Conservation (phyloP, 2,888 invertebrate genomes). For the Drosophila quasianomalipes region DNA sequence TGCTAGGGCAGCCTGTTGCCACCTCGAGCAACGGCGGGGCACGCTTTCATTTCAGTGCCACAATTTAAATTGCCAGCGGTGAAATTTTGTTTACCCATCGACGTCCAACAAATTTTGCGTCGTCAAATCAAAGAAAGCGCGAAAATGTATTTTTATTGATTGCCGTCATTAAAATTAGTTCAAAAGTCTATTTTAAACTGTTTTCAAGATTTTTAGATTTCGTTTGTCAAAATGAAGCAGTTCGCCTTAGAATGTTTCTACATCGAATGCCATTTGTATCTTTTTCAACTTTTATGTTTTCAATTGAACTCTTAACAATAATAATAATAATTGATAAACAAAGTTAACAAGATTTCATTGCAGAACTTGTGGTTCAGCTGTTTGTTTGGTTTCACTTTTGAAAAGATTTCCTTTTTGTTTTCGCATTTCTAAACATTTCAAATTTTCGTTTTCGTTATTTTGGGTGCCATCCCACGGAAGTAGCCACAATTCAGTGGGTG, state of each 20-base stretch:
- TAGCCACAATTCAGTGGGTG: conserved; percentile 65
- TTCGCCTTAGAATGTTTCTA: background rate
- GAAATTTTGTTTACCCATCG: conserved; percentile 63
- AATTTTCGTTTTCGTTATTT: conserved; percentile 28
- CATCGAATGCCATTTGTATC: background rate
- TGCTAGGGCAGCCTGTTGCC: background rate
- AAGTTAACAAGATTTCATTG: background rate
- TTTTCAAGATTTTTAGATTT: background rate
- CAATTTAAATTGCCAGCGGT: conserved; percentile 34
- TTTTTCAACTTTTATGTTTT: background rate
- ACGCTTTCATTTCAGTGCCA: conserved; percentile 3
- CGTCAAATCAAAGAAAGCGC: conserved; percentile 55
- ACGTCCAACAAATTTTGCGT: conserved; percentile 71
- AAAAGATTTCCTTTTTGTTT: background rate
- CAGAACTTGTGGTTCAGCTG: background rate
- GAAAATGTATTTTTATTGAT: conserved; percentile 57
- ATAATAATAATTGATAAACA: background rate
- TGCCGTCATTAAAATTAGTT: conserved; percentile 40
- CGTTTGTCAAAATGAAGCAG: background rate
- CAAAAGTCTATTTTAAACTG: conserved; percentile 23
- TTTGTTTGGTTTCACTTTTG: background rate
- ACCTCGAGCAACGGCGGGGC: background rate
- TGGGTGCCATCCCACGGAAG: conserved; percentile 63
- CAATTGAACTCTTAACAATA: background rate
- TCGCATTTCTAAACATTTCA: conserved; percentile 20